These are phyloP conservation scores for Scomber scombrus DNA, from an alignment of 2,113 vertebrate genomes.

Conservation along the genomic window DNA sequence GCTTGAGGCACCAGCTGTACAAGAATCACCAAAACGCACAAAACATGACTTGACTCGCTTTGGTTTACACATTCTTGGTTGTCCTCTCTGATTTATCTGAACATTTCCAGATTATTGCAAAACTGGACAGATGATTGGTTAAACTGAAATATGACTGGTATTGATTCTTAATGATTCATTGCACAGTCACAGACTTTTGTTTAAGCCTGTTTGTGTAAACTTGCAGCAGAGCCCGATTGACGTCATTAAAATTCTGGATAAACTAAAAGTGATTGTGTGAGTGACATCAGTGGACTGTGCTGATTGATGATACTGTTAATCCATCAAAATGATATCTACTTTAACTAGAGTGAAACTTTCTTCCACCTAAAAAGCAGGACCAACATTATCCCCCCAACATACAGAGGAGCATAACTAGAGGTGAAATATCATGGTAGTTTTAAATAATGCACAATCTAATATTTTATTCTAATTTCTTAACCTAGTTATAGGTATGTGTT, in stretches of 20 bases:
- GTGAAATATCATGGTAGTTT: background rate
- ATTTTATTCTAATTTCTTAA: background rate
- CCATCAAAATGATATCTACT: background rate
- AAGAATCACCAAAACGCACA: too few relatives aligned
- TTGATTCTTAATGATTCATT: background rate
- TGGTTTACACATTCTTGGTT: background rate
- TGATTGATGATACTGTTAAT: background rate
- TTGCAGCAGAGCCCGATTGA: background rate
- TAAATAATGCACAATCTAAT: background rate
- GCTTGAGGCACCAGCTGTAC: too few relatives aligned
- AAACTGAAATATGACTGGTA: background rate
- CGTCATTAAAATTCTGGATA: background rate
- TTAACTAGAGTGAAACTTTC: background rate
- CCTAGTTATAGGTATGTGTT: background rate
- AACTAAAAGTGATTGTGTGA: background rate
- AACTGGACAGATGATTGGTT: background rate
- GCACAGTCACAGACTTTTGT: conserved; percentile 22
- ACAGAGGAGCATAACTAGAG: background rate
- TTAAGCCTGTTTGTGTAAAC: background rate
- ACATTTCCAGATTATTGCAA: background rate
- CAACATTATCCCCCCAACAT: background rate
- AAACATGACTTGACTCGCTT: too few relatives aligned
- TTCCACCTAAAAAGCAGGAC: background rate
- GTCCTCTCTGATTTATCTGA: background rate
- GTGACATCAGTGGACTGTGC: background rate